Base-by-base conservation (phyloP, 2,113 vertebrate genomes). In the Cettia cetti region DNA sequence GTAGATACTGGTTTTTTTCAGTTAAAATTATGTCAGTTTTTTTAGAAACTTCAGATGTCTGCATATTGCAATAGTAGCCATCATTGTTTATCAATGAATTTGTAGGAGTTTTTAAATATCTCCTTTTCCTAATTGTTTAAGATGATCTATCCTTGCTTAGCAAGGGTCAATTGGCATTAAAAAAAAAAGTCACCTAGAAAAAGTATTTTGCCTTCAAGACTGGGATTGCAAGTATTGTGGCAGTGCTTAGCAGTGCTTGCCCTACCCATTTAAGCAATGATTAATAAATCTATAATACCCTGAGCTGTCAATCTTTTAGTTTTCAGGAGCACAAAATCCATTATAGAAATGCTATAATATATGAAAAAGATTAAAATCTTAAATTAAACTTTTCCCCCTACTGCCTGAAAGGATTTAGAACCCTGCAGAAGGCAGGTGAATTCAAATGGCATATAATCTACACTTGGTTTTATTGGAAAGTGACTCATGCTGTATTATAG, bases 361-460 rank as follows among this genome's bases (percentile, higher is more conserved):
- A 97, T 96, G 94, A 94, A 96, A 97, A 97, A 98, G 96, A 98
- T 98, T 98, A 97, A 97, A 97, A 97, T 98, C 98, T 98, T 97
- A 97, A 97, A 97, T 97, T 97, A 97, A 96, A 97, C 86, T 94
- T 96, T 97, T 96, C 82, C 74, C 86, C 72, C 87, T 96, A 84
- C 93, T 94, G 92, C 87, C 97, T 97, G 86, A 94, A 96, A 98
- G 97, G 97, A 98, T 98, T 98, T 97, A 90, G 94, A 97, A 97
- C 84, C 94, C 90, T 91, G 94, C 92, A 97, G 92, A 82, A 97
- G 72, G 75, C 91, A 97, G 92, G 78, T 97, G 95, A 96, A 95
- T 97, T 94, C 95, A 59, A 97, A 90, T 92, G 83, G 78, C 88
- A 74, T 93, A 88, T 96, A 95, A 97, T 96, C 96, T 96, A 92